Conservation (phyloP, 2,888 invertebrate species). For the Adineta ricciae region DNA sequence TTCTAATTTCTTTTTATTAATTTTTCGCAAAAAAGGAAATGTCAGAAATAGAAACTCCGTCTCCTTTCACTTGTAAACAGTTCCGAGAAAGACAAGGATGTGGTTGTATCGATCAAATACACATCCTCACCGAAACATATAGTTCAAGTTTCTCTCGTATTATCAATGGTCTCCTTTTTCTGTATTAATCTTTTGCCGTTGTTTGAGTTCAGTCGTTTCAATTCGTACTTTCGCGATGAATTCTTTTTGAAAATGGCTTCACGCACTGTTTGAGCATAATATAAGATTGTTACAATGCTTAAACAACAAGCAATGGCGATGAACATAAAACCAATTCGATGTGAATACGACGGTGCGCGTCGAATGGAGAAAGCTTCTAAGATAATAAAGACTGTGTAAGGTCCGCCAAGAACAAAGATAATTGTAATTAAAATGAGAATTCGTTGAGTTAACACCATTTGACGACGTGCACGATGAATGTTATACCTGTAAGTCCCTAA, state of each 20-base stretch:
- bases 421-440: neutral
- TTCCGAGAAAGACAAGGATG: too few species aligned
- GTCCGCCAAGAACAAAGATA: neutral
- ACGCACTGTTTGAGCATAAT: neutral
- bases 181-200: too few species aligned
- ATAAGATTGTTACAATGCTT: neutral
- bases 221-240: neutral
- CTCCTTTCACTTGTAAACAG: too few species aligned
- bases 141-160: too few species aligned
- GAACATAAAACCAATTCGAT: neutral
- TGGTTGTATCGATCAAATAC: too few species aligned
- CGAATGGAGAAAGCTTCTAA: neutral
- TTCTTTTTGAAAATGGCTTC: neutral
- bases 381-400: neutral
- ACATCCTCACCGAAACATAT: too few species aligned
- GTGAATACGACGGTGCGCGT: neutral
- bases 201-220: neutral
- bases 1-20: too few species aligned
- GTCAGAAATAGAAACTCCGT: too few species aligned
- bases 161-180: too few species aligned
- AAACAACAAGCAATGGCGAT: neutral
- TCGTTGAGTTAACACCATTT: neutral
- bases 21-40: too few species aligned
- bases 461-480: neutral
- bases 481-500: neutral